phyloP scores from a whole-genome alignment of 2,888 invertebrate species.

The Alentia gelatinosa region DNA sequence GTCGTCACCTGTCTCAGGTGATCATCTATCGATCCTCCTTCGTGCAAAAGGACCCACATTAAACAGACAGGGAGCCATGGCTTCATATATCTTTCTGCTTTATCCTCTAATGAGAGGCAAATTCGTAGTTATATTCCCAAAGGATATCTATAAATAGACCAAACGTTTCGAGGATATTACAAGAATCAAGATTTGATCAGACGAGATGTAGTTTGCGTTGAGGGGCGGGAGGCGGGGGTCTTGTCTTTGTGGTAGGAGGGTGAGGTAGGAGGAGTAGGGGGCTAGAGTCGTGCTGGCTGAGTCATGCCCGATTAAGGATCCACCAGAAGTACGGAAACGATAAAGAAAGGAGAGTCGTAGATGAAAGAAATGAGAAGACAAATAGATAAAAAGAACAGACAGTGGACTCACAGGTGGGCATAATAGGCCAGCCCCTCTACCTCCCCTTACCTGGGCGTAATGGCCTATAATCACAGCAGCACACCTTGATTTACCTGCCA shows the following conservation, averaged over 20 bases:
- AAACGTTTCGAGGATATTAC: too few species aligned
- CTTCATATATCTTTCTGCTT: too few species aligned
- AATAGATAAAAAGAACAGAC: neutral
- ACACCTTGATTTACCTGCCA: constrained; percentile 26
- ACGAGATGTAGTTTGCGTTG: too few species aligned
- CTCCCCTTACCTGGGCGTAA: neutral
- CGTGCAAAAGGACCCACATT: too few species aligned
- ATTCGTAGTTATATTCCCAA: too few species aligned
- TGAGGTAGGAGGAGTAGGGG: neutral
- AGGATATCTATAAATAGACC: too few species aligned
- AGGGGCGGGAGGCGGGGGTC: neutral
- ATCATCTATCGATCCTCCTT: too few species aligned
- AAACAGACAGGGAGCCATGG: too few species aligned
- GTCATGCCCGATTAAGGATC: neutral
- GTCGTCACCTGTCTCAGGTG: too few species aligned
- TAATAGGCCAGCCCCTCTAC: neutral
- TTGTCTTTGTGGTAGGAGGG: neutral
- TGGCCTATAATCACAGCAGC: neutral
- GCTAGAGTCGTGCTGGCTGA: neutral
- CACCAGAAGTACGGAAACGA: constrained; percentile 1
- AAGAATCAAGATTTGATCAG: too few species aligned
- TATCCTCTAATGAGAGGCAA: too few species aligned
- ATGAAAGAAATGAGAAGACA: neutral
- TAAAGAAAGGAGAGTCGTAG: neutral
- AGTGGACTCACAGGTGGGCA: neutral